phyloP scores from a whole-genome alignment of 2,113 vertebrate species.

The Noturus placidus region DNA sequence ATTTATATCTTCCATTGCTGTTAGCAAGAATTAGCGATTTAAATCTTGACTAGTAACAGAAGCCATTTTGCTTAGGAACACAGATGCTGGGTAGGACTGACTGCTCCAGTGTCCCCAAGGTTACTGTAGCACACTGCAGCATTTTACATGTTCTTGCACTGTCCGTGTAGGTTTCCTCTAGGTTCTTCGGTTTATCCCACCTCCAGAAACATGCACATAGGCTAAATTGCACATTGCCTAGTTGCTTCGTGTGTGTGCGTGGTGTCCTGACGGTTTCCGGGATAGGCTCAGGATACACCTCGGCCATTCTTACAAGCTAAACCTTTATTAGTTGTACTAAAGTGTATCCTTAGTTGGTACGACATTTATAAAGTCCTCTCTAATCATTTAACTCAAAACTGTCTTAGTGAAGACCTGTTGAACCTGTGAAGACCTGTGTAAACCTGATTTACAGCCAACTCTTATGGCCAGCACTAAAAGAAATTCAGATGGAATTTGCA shows the following conservation, averaged over 20 bases:
- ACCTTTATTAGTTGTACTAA: neutral
- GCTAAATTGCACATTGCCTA: neutral
- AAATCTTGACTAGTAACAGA: neutral
- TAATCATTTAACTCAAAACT: neutral
- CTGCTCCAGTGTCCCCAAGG: neutral
- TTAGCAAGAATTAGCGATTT: neutral
- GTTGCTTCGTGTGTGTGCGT: neutral
- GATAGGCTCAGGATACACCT: neutral
- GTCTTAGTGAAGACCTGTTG: neutral
- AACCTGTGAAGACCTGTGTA: neutral
- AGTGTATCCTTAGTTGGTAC: neutral
- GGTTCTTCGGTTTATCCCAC: neutral
- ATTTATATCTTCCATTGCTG: neutral
- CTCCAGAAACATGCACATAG: neutral
- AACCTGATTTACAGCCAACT: neutral
- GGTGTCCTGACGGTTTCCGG: neutral
- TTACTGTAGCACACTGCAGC: neutral
- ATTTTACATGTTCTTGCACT: neutral
- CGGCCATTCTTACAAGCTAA: neutral
- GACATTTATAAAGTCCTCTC: neutral
- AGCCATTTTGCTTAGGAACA: neutral
- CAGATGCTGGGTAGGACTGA: neutral
- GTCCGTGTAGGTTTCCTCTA: neutral
- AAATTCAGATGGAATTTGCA: neutral
- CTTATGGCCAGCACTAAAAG: neutral